Base-by-base conservation (phyloP, 2,797 vertebrate species). In the Rhinogobio ventralis region DNA sequence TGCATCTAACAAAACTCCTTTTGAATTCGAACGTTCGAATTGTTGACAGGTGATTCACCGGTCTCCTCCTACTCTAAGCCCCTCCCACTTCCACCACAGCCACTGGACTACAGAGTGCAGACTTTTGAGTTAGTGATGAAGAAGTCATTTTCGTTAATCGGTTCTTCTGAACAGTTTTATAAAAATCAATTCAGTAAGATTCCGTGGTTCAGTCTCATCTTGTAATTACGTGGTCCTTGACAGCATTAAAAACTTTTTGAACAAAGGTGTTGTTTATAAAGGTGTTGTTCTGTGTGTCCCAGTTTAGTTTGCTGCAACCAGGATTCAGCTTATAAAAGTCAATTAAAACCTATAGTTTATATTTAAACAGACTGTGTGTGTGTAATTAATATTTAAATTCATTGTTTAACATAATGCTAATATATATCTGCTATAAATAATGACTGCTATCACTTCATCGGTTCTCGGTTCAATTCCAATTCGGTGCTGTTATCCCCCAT, bases 31-130 rank as follows among this genome's bases (percentile, higher is more conserved):
- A n/a, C n/a, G n/a, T n/a, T 73, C 19, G 19, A 62, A 57, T 73
- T 42, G 49, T 57, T 72, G n/a, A 46, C n/a, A 57, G 53, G n/a
- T 71, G 17, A 72, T 62, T 73, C 68, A 72, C 53, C 53, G 13
- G 30, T 25, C 20, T 19, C 33, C 10, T 55, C 49, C 49, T 53
- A 25, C 23, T 20, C 36, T 57, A 72, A 72, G 36, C 23, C 36
- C 79, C 51, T 30, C 49, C 51, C 51, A 71, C 33, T 71, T 81
- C 4, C 15, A 60, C 36, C 33, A 42, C 23, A 53, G 2, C 19
- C 6, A 45, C 36, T 23, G 13, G 33, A 39, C 7, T 42, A 15
- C 39, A 60, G 36, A 45, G 14, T 42, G 23, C 42, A 62, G 55
- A 66, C 25, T 49, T 33, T 23, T 46, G 17, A 79, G 46, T 78